These are phyloP conservation scores for Catocala sponsa DNA, from an alignment of 2,888 invertebrate genomes.

Conservation along the genomic window DNA sequence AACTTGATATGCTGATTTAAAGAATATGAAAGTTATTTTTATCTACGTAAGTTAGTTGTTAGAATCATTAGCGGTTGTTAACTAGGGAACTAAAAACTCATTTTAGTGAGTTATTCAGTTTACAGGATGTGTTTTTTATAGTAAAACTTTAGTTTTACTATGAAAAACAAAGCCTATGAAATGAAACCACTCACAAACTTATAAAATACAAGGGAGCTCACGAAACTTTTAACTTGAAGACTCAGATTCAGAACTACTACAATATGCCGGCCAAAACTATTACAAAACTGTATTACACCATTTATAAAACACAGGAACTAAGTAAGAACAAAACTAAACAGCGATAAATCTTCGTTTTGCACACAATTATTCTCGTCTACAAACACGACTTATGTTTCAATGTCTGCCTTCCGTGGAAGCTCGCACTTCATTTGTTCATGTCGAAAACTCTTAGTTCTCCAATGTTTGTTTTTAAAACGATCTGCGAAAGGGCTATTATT, in stretches of 20 bases:
- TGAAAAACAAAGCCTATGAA: not conserved
- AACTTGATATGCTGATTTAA: not conserved
- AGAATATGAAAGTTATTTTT: not conserved
- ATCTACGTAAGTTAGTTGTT: not conserved
- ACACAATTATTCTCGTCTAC: constrained; percentile 70
- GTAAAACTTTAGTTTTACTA: not conserved
- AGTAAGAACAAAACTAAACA: constrained; percentile 53
- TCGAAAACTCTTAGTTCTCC: constrained; percentile 45
- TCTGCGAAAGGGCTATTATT: constrained; percentile 43
- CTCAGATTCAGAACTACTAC: constrained; percentile 1
- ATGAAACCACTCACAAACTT: constrained; percentile 7
- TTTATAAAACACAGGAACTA: constrained; percentile 46
- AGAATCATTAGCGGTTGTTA: not conserved
- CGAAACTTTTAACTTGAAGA: constrained; percentile 20
- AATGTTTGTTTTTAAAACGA: constrained; percentile 50
- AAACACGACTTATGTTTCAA: constrained; percentile 70
- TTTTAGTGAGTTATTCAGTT: no score
- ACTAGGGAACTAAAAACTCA: not conserved
- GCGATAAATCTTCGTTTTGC: constrained; percentile 72
- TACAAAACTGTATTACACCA: constrained; percentile 31
- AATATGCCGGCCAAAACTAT: constrained; percentile 13
- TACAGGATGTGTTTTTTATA: no score
- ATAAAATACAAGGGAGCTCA: not conserved
- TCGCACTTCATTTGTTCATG: constrained; percentile 60
- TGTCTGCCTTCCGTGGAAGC: constrained; percentile 59